Evolutionary conservation across 2,888 invertebrate species (phyloP), one percentile per base, ranked within the genome.

Genomic region (Tricholauxania praeusta): DNA sequence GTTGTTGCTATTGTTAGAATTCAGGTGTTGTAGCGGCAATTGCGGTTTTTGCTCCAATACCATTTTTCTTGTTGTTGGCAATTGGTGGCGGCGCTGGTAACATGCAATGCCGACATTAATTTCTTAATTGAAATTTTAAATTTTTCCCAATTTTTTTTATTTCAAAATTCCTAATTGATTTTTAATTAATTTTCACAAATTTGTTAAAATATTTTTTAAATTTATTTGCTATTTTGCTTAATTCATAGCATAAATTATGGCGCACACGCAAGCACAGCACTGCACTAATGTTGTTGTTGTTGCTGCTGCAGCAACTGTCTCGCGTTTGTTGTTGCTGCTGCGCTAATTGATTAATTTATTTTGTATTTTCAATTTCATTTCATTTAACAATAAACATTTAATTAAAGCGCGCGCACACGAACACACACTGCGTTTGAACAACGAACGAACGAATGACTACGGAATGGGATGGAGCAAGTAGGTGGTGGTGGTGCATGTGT

Each of bases 21-120:
- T 62, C 68, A 73, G 69, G 49, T 76, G 74, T 57, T 76, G 78
- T 60, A 78, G 78, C 52, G 76, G 78, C 57, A 74, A 74, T 53
- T 76, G 76, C 17, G 72, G 76, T 75, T 80, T 81, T 80, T 83
- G 84, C 79, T 84, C 84, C 79, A 84, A 81, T 77, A 84, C 84
- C 84, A 84, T 84, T 84, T 76, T 77, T 78, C 71, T 70, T 57
- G 67, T 57, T 51, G 57, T 49, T 49, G 15, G 59, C 57, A n/a
- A 51, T 49, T n/a, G 47, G 32, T 48, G n/a, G 63, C 53, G 48
- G 19, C 59, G 22, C 48, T 32, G 57, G 32, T 19, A 48, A 53
- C 39, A 63, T 59, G 64, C 71, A 15, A 14, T 12, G 19, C 48
- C 47, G 19, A 14, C 67, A 67, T 70, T 12, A 66, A 57, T 71